Conservation (phyloP, 2,113 vertebrate species). For the Anhinga rufa region DNA sequence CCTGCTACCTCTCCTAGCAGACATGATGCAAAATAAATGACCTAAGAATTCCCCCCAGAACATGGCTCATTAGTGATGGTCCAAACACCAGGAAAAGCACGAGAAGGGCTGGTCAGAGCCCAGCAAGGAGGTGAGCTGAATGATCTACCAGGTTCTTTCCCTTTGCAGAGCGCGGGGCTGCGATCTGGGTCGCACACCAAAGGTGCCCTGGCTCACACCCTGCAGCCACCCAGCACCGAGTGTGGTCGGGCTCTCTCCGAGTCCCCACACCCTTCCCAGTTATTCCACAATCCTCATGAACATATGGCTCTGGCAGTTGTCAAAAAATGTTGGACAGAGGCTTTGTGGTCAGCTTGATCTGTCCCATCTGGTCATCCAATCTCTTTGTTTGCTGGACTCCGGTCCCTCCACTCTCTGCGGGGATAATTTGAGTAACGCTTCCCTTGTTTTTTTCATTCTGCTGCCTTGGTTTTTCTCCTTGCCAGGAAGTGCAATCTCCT, state of each 20-base stretch:
- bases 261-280: not conserved
- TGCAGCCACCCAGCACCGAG: not conserved
- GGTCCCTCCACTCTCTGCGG: not conserved
- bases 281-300: not conserved
- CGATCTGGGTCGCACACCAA: not conserved
- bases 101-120: not conserved
- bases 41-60: slow-evolving; percentile 33
- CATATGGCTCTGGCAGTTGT: slow-evolving; percentile 21
- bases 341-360: slow-evolving; percentile 48
- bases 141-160: slow-evolving; percentile 18
- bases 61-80: slow-evolving; percentile 46
- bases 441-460: not conserved
- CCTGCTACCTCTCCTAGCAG: slow-evolving; percentile 5
- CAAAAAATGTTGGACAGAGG: slow-evolving; percentile 34
- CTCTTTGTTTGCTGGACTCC: slow-evolving; percentile 11
- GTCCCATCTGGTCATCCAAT: slow-evolving; percentile 46
- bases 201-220: not conserved
- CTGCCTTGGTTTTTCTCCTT: slow-evolving; percentile 3
- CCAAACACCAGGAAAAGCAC: slow-evolving; percentile 3
- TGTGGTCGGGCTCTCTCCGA: rapidly evolving
- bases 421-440: slow-evolving; percentile 37
- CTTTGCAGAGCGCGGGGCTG: not conserved
- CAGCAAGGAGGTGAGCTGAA: not conserved
- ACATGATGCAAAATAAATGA: slow-evolving; percentile 53
- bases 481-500: not conserved